Evolutionary conservation across 2,797 vertebrate species (phyloP).

Genomic region (Clamator glandarius): DNA sequence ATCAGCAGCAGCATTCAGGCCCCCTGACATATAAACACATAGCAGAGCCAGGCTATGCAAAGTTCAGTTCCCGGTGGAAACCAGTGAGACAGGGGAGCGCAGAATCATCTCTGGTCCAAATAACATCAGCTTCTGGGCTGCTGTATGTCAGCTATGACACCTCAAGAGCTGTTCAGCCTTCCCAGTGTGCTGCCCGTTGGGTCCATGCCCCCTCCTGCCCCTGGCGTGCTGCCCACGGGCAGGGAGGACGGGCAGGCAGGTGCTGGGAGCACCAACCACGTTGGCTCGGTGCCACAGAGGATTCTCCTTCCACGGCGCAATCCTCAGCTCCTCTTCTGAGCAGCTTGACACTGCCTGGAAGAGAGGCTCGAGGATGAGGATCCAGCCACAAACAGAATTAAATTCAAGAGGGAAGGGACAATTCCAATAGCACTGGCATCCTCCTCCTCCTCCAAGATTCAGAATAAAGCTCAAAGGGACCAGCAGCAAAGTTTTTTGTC

Average conservation of each 20-base stretch:
- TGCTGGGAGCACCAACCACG: fast-evolving
- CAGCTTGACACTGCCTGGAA: fast-evolving
- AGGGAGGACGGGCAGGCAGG: neutral
- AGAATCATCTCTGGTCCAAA: neutral
- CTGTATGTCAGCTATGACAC: fast-evolving
- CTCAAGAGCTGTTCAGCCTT: neutral
- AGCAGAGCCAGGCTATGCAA: neutral
- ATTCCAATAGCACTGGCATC: neutral
- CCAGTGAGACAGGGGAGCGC: fast-evolving
- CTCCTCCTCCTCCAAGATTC: neutral
- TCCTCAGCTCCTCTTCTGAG: neutral
- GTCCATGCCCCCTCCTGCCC: neutral
- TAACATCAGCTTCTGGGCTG: neutral
- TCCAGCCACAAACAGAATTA: fast-evolving
- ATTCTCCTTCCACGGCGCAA: neutral
- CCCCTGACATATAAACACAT: fast-evolving
- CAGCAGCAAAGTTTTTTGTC: neutral
- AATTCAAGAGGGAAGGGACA: neutral
- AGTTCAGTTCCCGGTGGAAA: neutral
- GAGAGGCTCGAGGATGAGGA: neutral
- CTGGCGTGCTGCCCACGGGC: neutral
- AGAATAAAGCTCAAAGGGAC: neutral
- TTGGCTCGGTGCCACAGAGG: neutral
- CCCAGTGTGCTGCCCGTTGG: fast-evolving
- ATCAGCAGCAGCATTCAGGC: neutral